phyloP scores from a whole-genome alignment of 2,888 invertebrate genomes.

The Opisthograptis luteolata region DNA sequence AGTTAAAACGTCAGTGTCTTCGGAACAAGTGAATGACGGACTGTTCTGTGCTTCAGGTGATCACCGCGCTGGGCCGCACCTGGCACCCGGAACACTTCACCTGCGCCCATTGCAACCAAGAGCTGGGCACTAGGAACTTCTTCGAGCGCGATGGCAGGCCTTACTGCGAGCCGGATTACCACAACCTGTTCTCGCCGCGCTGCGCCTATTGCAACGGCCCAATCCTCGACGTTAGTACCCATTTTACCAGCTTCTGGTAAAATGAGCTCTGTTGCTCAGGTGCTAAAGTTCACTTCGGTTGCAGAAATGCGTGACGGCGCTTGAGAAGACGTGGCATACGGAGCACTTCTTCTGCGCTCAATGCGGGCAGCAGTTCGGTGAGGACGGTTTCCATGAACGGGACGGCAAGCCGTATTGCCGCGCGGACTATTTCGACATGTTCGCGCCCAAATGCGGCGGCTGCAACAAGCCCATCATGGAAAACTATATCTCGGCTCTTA shows the following conservation, averaged over 20 bases:
- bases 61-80: conserved; percentile 98
- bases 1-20: background rate
- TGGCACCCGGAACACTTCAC: conserved; percentile 99
- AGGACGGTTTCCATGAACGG: conserved; percentile 98
- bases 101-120: conserved; percentile 98
- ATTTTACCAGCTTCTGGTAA: background rate
- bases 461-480: conserved; percentile 98
- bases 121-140: conserved; percentile 98
- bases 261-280: conserved; percentile 16
- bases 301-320: conserved; percentile 99
- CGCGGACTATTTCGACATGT: conserved; percentile 98
- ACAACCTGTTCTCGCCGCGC: conserved; percentile 98
- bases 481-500: conserved; percentile 98
- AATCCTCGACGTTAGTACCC: conserved; percentile 95
- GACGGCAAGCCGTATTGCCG: conserved; percentile 98
- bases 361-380: conserved; percentile 98
- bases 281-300: conserved; percentile 55
- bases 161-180: conserved; percentile 99
- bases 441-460: conserved; percentile 98
- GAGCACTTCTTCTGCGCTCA: conserved; percentile 99
- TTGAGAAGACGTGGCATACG: conserved; percentile 99
- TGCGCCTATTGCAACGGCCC: conserved; percentile 99
- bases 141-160: conserved; percentile 98
- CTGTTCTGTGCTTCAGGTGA: conserved; percentile 83
- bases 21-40: conserved; percentile 27